phyloP scores from a whole-genome alignment of 2,797 vertebrate species.

The Picus viridis region DNA sequence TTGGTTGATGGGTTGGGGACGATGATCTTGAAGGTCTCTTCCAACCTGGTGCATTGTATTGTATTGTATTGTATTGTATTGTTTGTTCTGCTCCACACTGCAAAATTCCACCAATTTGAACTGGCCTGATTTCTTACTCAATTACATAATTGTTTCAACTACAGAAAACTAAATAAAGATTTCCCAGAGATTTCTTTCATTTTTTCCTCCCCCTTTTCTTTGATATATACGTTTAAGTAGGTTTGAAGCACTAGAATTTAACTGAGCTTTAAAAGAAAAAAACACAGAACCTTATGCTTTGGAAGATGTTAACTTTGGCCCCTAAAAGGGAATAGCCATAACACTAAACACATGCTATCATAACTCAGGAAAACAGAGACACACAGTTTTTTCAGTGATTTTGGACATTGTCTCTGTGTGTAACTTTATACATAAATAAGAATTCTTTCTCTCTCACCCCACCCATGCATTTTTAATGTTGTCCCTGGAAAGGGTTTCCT shows the following conservation, averaged over 20 bases:
- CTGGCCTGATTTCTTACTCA: neutral
- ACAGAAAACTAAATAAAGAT: neutral
- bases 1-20: too few relatives aligned
- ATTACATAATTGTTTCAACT: slow-evolving; percentile 16
- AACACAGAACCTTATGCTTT: neutral
- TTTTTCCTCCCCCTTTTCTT: neutral
- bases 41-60: too few relatives aligned
- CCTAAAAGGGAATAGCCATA: slow-evolving; percentile 19
- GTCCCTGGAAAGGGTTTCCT: slow-evolving; percentile 47
- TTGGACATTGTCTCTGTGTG: slow-evolving; percentile 46
- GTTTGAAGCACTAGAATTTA: slow-evolving; percentile 15
- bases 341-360: slow-evolving; percentile 63
- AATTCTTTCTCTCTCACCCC: slow-evolving; percentile 49
- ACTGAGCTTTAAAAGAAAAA: neutral
- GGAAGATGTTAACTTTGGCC: slow-evolving; percentile 64
- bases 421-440: slow-evolving; percentile 67
- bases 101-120: neutral
- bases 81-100: neutral
- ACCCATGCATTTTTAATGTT: slow-evolving; percentile 54
- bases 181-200: neutral
- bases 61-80: too few relatives aligned
- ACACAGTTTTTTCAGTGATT: slow-evolving; percentile 18
- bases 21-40: too few relatives aligned
- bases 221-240: neutral
- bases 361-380: slow-evolving; percentile 57